Evolutionary conservation across 37 sponge, comb jelly and placozoan species (phyloP).

Genomic region (Aphrocallistes beatrix): DNA sequence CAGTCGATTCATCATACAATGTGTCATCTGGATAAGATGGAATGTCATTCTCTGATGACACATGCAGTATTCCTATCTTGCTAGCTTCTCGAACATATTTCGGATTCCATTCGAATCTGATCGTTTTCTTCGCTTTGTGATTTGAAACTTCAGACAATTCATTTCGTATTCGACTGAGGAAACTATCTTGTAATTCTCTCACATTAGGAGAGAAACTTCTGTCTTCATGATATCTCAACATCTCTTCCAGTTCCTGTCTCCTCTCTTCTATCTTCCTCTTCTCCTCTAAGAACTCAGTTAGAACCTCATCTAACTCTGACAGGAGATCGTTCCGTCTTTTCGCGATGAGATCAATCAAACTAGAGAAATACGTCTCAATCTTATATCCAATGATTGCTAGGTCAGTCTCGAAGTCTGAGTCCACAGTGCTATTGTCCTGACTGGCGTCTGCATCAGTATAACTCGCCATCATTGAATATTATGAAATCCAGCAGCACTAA

Average conservation of each 20-base stretch:
- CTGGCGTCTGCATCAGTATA: too few species aligned
- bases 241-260: not conserved
- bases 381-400: not conserved
- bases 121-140: not conserved
- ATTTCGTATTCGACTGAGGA: not conserved
- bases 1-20: too few species aligned
- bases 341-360: not conserved
- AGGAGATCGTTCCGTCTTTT: not conserved
- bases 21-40: too few species aligned
- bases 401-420: not conserved
- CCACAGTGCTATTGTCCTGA: not conserved
- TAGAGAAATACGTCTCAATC: not conserved
- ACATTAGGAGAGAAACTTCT: not conserved
- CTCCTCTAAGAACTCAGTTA: not conserved
- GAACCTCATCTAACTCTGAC: not conserved
- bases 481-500: too few species aligned
- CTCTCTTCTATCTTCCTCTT: not conserved
- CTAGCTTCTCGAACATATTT: not conserved
- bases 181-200: not conserved
- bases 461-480: too few species aligned
- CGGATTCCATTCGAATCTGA: not conserved
- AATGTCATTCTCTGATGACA: too few species aligned
- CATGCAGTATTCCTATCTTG: not conserved
- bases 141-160: not conserved
- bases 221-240: not conserved